Conservation (phyloP, 2,113 vertebrate genomes). For the Passer montanus region DNA sequence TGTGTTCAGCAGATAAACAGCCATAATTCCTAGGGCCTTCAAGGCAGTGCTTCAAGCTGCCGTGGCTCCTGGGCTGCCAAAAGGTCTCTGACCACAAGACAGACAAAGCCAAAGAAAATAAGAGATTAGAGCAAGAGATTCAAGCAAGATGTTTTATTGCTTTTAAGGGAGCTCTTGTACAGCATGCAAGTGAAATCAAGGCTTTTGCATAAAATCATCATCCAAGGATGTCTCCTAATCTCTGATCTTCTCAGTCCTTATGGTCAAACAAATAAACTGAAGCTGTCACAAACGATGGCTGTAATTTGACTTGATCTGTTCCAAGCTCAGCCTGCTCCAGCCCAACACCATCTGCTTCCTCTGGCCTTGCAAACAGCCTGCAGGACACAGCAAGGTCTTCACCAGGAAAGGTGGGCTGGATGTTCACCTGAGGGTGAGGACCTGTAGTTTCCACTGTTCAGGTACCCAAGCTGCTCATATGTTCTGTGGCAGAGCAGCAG, state of each 20-base stretch:
- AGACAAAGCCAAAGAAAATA: background rate
- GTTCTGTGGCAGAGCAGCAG: background rate
- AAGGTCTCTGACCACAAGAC: background rate
- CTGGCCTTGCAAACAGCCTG: background rate
- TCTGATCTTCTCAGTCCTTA: background rate
- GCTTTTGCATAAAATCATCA: background rate
- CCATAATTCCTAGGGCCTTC: background rate
- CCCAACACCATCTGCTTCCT: background rate
- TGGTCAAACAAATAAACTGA: background rate
- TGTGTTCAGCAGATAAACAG: background rate
- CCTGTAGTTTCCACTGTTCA: background rate
- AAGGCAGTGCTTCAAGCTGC: background rate
- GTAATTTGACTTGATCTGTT: background rate
- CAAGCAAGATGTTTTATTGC: background rate
- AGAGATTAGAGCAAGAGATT: background rate
- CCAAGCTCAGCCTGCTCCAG: background rate
- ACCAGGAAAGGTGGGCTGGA: background rate
- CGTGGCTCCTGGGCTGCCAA: background rate
- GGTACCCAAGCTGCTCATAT: background rate
- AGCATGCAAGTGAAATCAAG: background rate
- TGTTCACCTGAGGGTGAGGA: background rate
- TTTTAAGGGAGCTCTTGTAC: background rate
- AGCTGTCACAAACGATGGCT: background rate
- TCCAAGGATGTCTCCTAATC: background rate
- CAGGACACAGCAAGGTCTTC: background rate